Conservation (phyloP, 2,113 vertebrate genomes). For the Siphamia tubifer region DNA sequence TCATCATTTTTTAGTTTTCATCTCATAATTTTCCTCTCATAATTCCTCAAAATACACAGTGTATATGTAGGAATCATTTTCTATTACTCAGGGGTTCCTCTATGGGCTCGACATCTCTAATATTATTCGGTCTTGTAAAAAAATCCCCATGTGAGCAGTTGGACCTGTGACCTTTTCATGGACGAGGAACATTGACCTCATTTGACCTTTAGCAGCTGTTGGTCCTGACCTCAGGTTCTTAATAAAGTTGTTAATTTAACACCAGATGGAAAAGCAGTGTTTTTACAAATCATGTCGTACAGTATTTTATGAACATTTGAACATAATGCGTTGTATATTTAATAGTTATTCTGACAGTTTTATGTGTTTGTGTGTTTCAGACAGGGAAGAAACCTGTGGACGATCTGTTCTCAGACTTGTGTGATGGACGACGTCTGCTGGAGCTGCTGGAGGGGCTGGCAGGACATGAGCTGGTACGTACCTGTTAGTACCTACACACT, state of each 20-base stretch:
- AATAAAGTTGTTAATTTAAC: too few relatives aligned
- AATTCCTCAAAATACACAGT: too few relatives aligned
- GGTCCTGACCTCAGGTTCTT: neutral
- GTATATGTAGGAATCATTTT: conserved; percentile 11
- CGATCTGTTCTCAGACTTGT: conserved; percentile 94
- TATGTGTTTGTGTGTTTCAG: conserved; percentile 72
- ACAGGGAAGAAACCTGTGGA: conserved; percentile 87
- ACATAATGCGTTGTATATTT: neutral
- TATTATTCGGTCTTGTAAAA: neutral
- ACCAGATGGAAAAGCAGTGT: too few relatives aligned
- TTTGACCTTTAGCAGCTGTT: neutral
- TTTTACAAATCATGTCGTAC: too few relatives aligned
- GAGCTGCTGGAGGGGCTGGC: conserved; percentile 93
- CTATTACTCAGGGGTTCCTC: neutral
- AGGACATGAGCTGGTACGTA: conserved; percentile 91
- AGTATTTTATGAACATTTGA: neutral
- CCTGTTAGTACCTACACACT: too few relatives aligned
- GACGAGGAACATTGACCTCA: neutral
- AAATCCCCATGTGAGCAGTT: neutral
- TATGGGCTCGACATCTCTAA: neutral
- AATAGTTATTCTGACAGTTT: neutral
- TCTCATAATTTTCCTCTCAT: too few relatives aligned
- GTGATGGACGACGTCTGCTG: conserved; percentile 95
- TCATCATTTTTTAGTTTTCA: too few relatives aligned
- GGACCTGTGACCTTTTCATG: neutral